Percentiles rank a stretch among this genome's conserved stretches.
phyloP scores from a whole-genome alignment of 2,888 invertebrate genomes.

The Thecophora atra region DNA sequence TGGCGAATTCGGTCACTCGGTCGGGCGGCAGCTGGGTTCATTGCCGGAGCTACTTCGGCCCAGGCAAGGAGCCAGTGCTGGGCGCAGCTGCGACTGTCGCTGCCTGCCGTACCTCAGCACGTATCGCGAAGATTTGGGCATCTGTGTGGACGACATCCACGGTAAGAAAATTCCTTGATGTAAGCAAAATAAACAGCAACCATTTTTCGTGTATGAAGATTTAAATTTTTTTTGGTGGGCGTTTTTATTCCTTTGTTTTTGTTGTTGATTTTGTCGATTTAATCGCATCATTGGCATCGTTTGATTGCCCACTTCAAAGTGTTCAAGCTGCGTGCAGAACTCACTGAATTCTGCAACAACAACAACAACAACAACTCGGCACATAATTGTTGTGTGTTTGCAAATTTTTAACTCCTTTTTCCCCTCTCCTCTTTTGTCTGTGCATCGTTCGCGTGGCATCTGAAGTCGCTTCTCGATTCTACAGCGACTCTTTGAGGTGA shows the following conservation, averaged over 20 bases:
- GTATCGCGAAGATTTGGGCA: constrained; percentile 84
- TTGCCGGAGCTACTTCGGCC: not conserved
- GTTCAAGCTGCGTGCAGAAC: constrained; percentile 15
- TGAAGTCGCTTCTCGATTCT: not conserved
- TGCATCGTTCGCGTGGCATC: not conserved
- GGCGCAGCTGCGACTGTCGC: constrained; percentile 74
- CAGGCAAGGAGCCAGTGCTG: constrained; percentile 36
- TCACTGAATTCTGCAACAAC: not conserved
- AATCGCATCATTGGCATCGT: constrained; percentile 5
- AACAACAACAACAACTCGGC: constrained; percentile 7
- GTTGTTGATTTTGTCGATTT: not conserved
- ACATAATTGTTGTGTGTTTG: constrained; percentile 8
- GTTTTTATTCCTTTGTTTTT: not conserved
- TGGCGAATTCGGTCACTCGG: constrained; percentile 25
- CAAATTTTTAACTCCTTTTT: not conserved
- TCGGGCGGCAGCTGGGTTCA: constrained; percentile 20
- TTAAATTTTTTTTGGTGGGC: not conserved
- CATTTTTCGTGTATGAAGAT: not conserved
- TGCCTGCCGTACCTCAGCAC: constrained; percentile 80
- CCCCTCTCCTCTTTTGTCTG: not conserved
- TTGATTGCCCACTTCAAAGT: constrained; percentile 6
- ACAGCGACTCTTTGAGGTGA: constrained; percentile 35
- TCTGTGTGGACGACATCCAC: constrained; percentile 86
- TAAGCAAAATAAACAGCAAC: not conserved
- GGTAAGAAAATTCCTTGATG: constrained; percentile 69